These are phyloP conservation scores for Myanophis thanlyinensis DNA, from an alignment of 2,113 vertebrate genomes.

Conservation along the genomic window DNA sequence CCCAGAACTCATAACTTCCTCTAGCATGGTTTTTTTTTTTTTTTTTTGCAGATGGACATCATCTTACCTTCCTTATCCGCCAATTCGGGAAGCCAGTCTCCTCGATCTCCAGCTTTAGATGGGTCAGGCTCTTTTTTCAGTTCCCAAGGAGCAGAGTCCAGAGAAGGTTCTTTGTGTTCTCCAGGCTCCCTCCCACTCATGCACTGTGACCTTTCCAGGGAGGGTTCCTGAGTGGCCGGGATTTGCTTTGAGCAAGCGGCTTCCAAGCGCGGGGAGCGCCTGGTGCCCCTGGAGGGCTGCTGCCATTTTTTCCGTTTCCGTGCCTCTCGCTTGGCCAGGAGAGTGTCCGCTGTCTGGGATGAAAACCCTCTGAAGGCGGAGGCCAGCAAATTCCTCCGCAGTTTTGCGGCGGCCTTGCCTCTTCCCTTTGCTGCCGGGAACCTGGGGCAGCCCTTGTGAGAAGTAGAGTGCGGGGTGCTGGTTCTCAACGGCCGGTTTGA, in stretches of 20 bases:
- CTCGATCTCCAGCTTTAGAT: accelerated
- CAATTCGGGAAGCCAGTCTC: neutral
- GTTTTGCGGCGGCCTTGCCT: neutral
- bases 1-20: neutral
- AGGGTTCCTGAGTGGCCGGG: neutral
- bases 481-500: accelerated
- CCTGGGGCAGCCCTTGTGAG: neutral
- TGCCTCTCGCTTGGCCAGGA: neutral
- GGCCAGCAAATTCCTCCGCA: neutral
- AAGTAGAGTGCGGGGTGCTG: accelerated
- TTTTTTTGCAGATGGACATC: neutral
- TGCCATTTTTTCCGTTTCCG: neutral
- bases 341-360: neutral
- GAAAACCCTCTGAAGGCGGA: neutral
- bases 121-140: neutral
- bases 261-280: neutral
- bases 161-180: accelerated
- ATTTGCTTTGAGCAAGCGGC: neutral
- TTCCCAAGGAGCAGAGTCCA: neutral
- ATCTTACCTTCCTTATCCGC: slow-evolving; percentile 64
- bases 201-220: neutral
- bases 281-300: neutral
- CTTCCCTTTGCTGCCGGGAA: neutral
- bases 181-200: accelerated
- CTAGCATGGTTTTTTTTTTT: too few species aligned